Percentiles rank a stretch among this genome's conserved stretches.
Evolutionary conservation across 2,113 vertebrate species (phyloP).

Genomic region (Leucopternis melanops): DNA sequence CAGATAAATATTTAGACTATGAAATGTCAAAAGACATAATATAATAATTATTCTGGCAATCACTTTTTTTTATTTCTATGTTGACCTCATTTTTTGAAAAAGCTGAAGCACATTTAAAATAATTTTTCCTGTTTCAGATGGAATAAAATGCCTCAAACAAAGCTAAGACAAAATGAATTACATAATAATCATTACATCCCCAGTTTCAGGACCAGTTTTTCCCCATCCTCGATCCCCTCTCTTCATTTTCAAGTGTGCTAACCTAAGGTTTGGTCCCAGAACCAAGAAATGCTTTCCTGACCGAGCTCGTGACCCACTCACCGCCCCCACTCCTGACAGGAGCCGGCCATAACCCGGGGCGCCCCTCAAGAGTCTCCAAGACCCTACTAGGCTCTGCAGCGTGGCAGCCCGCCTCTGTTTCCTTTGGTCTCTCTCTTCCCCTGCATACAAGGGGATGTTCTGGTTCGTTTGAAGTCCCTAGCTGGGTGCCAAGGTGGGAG

Average conservation of each 20-base stretch:
- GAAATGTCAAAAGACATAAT: neutral
- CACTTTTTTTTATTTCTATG: neutral
- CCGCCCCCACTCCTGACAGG: neutral
- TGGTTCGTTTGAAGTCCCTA: neutral
- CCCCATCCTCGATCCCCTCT: neutral
- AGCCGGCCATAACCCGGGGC: neutral
- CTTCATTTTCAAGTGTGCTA: neutral
- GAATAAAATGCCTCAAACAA: neutral
- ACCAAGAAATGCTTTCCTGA: neutral
- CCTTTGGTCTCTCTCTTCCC: neutral
- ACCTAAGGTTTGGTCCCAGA: neutral
- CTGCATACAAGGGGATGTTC: neutral
- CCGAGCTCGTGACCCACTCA: rapidly evolving
- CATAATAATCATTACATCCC: neutral
- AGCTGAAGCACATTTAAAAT: neutral
- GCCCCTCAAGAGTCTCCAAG: rapidly evolving
- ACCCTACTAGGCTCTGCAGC: neutral
- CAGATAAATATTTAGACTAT: neutral
- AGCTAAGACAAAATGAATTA: neutral
- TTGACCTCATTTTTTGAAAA: neutral
- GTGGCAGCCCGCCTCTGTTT: neutral
- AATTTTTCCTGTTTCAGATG: neutral
- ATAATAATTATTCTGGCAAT: neutral
- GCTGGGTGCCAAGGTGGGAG: neutral
- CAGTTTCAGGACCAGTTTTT: neutral